Conservation (phyloP, 2,113 vertebrate species). For the Cnemophilus loriae region DNA sequence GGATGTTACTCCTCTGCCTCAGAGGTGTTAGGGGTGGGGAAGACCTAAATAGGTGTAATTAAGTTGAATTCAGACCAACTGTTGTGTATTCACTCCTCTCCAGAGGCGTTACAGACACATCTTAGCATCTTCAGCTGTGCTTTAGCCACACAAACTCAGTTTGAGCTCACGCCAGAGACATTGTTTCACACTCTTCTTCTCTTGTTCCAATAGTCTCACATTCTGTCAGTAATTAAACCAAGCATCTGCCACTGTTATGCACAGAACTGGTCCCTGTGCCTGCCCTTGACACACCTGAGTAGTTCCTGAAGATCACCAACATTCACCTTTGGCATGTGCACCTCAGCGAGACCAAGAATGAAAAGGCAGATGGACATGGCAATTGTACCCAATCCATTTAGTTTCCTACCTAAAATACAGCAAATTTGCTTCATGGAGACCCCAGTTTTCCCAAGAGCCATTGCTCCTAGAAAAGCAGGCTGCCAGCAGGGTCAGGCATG, state of each 20-base stretch:
- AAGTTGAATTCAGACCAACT: not conserved
- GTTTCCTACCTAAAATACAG: not conserved
- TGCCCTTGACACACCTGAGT: not conserved
- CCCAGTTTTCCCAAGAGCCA: not conserved
- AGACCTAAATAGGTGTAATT: not conserved
- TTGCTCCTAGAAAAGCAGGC: not conserved
- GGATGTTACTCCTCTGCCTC: not conserved
- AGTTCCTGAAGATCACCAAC: not conserved
- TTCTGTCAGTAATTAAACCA: not conserved
- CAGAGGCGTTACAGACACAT: not conserved
- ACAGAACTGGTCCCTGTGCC: not conserved
- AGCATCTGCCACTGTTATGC: not conserved
- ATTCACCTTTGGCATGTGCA: not conserved
- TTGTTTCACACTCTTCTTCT: not conserved
- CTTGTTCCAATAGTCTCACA: not conserved
- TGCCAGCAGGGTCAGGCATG: not conserved
- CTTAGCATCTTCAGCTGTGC: not conserved
- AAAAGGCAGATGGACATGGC: not conserved
- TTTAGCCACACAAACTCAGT: not conserved
- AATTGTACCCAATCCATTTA: not conserved
- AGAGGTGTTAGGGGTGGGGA: not conserved
- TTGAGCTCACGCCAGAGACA: not conserved
- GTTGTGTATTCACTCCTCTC: not conserved
- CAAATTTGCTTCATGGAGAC: not conserved
- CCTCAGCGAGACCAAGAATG: not conserved